Percentiles rank a stretch among this genome's conserved stretches.
Evolutionary conservation across 2,113 vertebrate genomes (phyloP).

Genomic region (Ivindomyrus marchei): DNA sequence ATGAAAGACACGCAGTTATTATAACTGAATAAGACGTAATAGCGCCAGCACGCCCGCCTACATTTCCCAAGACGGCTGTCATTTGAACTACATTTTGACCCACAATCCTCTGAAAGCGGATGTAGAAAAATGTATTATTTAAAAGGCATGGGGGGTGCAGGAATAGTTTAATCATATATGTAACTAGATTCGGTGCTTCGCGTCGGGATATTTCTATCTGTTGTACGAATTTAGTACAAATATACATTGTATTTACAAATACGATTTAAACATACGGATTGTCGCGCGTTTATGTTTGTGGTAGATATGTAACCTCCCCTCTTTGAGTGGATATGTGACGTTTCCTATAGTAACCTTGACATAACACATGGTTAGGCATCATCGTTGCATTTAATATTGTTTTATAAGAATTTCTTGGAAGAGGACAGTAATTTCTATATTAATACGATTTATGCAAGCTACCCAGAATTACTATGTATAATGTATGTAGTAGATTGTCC

Average conservation of each 20-base stretch:
- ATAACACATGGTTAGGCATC: neutral
- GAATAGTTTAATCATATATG: neutral
- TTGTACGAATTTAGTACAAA: no score
- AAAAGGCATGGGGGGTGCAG: neutral
- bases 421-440: neutral
- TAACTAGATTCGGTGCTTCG: neutral
- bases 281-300: neutral
- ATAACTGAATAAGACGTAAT: neutral
- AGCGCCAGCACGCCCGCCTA: neutral
- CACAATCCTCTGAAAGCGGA: slow-evolving; percentile 2
- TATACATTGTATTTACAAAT: neutral
- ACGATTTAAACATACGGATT: no score
- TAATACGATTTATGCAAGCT: neutral
- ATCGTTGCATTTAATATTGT: neutral
- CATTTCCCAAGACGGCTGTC: neutral
- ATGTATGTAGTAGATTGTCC: neutral
- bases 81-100: neutral
- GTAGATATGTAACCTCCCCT: neutral
- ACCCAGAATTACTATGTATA: slow-evolving; percentile 6
- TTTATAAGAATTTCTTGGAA: neutral
- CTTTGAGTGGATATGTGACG: neutral
- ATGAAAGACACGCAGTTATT: neutral
- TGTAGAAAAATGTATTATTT: neutral
- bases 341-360: slow-evolving; percentile 10
- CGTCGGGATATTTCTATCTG: neutral